Percentiles rank a stretch among this genome's conserved stretches.
Conservation (phyloP, 2,888 invertebrate species). For the Polietes domitor region DNA sequence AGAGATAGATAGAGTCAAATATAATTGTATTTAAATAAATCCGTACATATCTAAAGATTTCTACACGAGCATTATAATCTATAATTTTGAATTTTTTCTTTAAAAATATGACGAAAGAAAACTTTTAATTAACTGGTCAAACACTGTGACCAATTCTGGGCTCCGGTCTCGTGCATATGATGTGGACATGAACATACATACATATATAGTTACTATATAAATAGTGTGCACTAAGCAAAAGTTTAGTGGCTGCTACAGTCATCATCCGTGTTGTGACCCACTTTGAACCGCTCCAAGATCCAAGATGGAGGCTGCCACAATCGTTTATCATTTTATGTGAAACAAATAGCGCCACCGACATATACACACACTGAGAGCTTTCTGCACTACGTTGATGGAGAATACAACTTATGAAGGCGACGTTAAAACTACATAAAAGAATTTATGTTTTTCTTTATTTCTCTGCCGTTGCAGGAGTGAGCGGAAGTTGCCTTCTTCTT, state of each 20-base stretch:
- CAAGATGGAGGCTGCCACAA: constrained; percentile 13
- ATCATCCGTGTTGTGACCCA: constrained; percentile 50
- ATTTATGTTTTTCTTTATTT: constrained; percentile 9
- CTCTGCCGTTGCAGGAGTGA: not conserved
- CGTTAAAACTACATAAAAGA: constrained; percentile 12
- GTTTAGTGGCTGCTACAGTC: constrained; percentile 41
- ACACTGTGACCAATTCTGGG: no score
- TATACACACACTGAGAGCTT: not conserved
- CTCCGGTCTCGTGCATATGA: no score
- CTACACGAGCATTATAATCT: no score
- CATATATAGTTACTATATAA: no score
- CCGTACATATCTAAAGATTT: no score
- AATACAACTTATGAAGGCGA: not conserved
- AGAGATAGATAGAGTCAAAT: no score
- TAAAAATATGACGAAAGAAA: no score
- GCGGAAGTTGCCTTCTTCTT: constrained; percentile 4
- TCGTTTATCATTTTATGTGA: constrained; percentile 17
- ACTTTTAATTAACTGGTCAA: no score
- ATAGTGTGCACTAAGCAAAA: constrained; percentile 42
- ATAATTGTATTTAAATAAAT: no score
- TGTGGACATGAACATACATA: no score
- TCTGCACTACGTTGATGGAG: not conserved
- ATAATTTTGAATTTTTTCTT: no score
- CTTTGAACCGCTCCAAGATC: constrained; percentile 21
- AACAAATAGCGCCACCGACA: constrained; percentile 4